Evolutionary conservation across 2,113 vertebrate genomes (phyloP), one percentile per base, ranked within the genome.

Genomic region (Tonatia bakeri): DNA sequence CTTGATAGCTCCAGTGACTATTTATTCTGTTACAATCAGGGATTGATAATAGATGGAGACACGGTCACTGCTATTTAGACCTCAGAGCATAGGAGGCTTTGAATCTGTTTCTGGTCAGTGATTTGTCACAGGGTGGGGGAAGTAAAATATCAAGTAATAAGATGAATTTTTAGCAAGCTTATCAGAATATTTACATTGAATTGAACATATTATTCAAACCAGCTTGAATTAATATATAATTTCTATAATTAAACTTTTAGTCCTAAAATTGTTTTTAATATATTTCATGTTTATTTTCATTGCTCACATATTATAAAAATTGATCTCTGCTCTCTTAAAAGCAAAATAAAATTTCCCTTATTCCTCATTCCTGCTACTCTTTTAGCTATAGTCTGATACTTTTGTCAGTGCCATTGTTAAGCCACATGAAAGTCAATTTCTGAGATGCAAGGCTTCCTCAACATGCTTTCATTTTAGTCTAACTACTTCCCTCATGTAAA

Each of bases 1-100:
- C 56, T 79, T 87, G 91, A 69, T 96, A 69, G 95, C 56, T 96
- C n/a, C 64, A 47, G 36, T 61, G 75, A 81, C 80, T 75, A 90
- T 90, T 94, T 94, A 47, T 94, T 94, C 80, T 69, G 40, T 69
- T 64, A 36, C 70, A 73, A 38, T 80, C 64, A 90, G 50, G 70
- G 87, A 87, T 77, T 61, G 64, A 64, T 87, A 94, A 90, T 59
- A 87, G 47, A 83, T 73, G 80, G 47, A 87, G 80, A 90, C 85
- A 47, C 31, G 36, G 79, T 77, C 38, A 73, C 80, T 96, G 80
- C 40, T 28, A 12, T 82, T 88, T 69, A 95, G 80, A 83, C 43
- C 36, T 73, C 17, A 92, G 47, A 70, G 85, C 26, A 76, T 16
- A 84, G 22, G 81, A 64, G 26, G 84, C 47, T 38, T 75, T 64